Conservation (phyloP, 1,140 invertebrate genomes). For the Diorhabda carinulata region DNA sequence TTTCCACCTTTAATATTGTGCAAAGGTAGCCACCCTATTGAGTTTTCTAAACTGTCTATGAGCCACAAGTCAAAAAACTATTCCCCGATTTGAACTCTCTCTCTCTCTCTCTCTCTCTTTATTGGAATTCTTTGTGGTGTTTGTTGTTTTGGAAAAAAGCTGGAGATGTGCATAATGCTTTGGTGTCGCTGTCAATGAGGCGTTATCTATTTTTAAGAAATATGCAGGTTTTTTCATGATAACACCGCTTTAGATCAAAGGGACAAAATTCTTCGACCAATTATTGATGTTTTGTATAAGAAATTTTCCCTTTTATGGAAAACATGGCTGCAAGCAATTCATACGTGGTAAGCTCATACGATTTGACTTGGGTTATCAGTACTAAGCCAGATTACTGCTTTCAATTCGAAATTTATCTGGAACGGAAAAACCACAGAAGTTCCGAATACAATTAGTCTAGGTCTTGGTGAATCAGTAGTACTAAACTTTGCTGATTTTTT, state of each 20-base stretch:
- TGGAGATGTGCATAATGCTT: constrained; percentile 30
- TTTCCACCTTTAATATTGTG: not conserved
- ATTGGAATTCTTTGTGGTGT: constrained; percentile 22
- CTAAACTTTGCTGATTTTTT: not conserved
- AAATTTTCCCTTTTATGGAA: not conserved
- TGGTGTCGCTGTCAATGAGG: constrained; percentile 32
- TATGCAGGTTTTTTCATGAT: not conserved
- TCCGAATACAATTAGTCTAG: not conserved
- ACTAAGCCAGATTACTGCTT: not conserved
- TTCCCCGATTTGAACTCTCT: not conserved
- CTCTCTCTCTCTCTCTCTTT: constrained; percentile 22
- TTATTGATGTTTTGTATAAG: not conserved
- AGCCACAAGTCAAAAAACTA: not conserved
- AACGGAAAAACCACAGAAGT: not conserved
- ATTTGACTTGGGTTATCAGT: not conserved
- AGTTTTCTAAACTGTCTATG: not conserved
- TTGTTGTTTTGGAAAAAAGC: constrained; percentile 30
- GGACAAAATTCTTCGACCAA: not conserved
- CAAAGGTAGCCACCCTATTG: not conserved
- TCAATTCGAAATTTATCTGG: not conserved
- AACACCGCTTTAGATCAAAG: not conserved
- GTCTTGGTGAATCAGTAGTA: not conserved
- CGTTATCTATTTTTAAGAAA: constrained; percentile 28
- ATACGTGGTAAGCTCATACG: not conserved
- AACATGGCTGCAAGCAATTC: not conserved